Evolutionary conservation across 2,888 invertebrate genomes (phyloP), one percentile per base, ranked within the genome.

Genomic region (Lasius fuliginosus): DNA sequence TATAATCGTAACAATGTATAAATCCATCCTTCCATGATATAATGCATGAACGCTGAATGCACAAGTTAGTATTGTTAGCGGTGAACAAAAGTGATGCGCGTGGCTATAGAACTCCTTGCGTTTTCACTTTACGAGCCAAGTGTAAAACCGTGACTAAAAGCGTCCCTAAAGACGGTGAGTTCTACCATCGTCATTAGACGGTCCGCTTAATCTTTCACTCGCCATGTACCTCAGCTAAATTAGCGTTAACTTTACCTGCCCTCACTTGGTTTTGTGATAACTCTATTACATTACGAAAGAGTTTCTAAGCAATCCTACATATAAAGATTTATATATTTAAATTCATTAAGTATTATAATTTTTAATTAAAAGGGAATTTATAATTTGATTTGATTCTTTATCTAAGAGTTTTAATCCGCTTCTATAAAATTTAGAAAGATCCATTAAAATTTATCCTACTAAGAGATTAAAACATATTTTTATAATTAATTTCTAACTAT

Each of bases 41-140:
- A 77, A 75, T 77, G 18, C 18, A 33, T 42, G 12, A 3, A 12
- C 42, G 56, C 3, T 65, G 79, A 82, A 82, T 65, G 18, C 27
- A 58, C 65, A 62, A 82, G 40, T 53, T 64, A 33, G 53, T 56
- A 74, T 82, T 82, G 82, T 82, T 77, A 56, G 33, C 56, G 42
- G 1, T 15, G 15, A 42, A 82, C 82, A 82, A 77, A 65, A 58
- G 53, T 23, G 56, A 46, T 18, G 3, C 18, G 12, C 23, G 15
- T 12, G 18, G n/a, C 40, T 58, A 73, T 58, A 46, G 30, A 58
- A n/a, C 9, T 36, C 11, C 74, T 71, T 56, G 27, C 40, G 15
- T 30, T 42, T 79, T 30, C 27, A 75, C 2, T 76, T 82, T 64
- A 77, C 27, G 56, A 58, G 42, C 15, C 18, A 30, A 12, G 30